Conservation (phyloP, 2,113 vertebrate genomes). For the Xenopus laevis region DNA sequence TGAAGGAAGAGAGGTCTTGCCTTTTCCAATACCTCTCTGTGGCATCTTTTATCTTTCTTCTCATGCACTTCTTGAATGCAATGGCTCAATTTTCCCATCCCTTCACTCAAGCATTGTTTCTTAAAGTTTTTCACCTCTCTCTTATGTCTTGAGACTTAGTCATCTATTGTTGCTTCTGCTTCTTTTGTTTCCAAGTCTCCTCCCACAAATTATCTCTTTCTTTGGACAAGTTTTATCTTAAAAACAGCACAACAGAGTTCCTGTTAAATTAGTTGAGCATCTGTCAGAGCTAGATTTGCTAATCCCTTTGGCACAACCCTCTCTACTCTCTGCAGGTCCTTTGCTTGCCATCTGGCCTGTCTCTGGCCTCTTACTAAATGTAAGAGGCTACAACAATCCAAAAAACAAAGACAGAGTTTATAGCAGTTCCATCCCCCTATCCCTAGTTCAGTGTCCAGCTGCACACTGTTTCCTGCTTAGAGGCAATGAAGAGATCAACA, state of each 20-base stretch:
- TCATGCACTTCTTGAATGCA: neutral
- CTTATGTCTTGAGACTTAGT: neutral
- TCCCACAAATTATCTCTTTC: neutral
- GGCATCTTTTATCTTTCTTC: neutral
- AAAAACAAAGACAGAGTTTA: constrained; percentile 33
- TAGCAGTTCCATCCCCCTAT: constrained; percentile 26
- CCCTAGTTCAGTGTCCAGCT: constrained; percentile 20
- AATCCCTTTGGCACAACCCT: constrained; percentile 17
- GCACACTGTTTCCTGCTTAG: neutral
- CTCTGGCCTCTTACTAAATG: constrained; percentile 29
- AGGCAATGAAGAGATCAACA: neutral
- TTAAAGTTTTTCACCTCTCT: constrained; percentile 1
- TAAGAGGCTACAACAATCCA: constrained; percentile 11
- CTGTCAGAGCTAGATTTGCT: constrained; percentile 27
- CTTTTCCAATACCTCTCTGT: neutral
- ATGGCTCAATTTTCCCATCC: neutral
- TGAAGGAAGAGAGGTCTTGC: too few species aligned
- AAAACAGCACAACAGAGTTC: neutral
- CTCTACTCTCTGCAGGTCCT: constrained; percentile 16
- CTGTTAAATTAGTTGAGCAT: constrained; percentile 26
- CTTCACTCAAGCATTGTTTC: constrained; percentile 1
- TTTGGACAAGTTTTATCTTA: neutral
- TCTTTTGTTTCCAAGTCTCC: constrained; percentile 7
- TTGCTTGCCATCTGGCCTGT: constrained; percentile 40
- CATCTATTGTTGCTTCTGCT: neutral